phyloP scores from a whole-genome alignment of 2,888 invertebrate genomes.

The Agrotis puta region DNA sequence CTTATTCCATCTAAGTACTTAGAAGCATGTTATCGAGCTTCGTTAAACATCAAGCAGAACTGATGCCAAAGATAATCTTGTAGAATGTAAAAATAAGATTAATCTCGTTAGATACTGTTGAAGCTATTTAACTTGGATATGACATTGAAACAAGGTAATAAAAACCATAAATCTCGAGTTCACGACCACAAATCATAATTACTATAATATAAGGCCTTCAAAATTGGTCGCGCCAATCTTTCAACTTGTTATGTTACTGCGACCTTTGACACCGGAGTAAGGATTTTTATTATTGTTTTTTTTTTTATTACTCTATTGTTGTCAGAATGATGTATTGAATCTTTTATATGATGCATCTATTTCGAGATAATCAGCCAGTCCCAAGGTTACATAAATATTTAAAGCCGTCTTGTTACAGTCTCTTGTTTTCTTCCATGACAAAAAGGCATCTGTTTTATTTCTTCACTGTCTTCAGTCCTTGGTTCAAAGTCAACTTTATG shows the following conservation, averaged over 20 bases:
- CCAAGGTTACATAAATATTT: constrained; percentile 61
- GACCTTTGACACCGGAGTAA: constrained; percentile 65
- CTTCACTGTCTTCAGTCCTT: not conserved
- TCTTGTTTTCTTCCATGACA: constrained; percentile 4
- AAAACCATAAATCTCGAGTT: constrained; percentile 45
- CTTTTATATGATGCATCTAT: constrained; percentile 68
- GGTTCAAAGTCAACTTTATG: constrained; percentile 32
- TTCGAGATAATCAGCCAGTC: constrained; percentile 69
- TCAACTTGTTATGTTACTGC: constrained; percentile 42
- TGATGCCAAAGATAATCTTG: not conserved
- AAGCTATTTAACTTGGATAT: constrained; percentile 23
- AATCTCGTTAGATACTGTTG: not conserved
- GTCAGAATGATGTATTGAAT: constrained; percentile 76
- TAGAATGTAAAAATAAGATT: not conserved
- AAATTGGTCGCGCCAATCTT: constrained; percentile 48
- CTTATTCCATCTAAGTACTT: not conserved
- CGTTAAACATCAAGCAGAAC: not conserved
- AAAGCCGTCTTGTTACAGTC: constrained; percentile 24
- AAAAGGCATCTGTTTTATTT: constrained; percentile 16
- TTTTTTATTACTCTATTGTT: constrained; percentile 74
- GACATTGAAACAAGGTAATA: constrained; percentile 39
- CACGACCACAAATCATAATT: constrained; percentile 46
- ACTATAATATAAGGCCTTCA: constrained; percentile 48
- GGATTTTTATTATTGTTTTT: constrained; percentile 62
- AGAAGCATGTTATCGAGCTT: not conserved